Base-by-base conservation (phyloP, 1,140 invertebrate genomes). In the Chrysopa pallens region DNA sequence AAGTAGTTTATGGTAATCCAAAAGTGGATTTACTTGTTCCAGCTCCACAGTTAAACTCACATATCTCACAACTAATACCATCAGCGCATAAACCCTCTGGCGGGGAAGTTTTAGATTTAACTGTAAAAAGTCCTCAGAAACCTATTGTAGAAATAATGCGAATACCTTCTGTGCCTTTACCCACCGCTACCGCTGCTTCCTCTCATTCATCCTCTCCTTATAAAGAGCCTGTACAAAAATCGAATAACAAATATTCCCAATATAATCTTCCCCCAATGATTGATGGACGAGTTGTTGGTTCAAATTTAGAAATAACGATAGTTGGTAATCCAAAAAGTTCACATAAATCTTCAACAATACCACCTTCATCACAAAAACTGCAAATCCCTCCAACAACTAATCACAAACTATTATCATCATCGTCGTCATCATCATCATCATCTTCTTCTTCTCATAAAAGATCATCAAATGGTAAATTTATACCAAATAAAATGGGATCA, bases 1-100 rank as follows among this genome's bases (percentile, higher is more conserved):
- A 68, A 45, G 77, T 64, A 0, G 72, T 80, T 6, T 80, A 81
- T 48, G 76, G 77, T 0, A 76, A 80, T 58, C 77, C 77, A 0
- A 79, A 79, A 50, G 17, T 23, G 17, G 76, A 79, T 45, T 66
- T 70, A 8, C 62, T 73, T 45, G 59, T 66, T 48, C 59, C 66
- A 2, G 66, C 69, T 31, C 27, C 36, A 36, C 55, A 41, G 40
- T 11, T 38, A 27, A 52, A 8, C 47, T 64, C 57, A 28, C 64
- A 65, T 50, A 54, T 64, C 0, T 50, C 58, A 5, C 58, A 55
- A 38, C 59, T 57, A 14, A 41, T 50, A 0, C 50, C 61, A 9
- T 59, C 62, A 0, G 49, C 61, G 2, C 62, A 59, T 35, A 57
- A 56, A 0, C 45, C 52, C 36, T 48, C 55, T 0, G 61, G 59